Evolutionary conservation across 1,140 invertebrate genomes (phyloP), one percentile per base, ranked within the genome.

Genomic region (Papilio machaon): DNA sequence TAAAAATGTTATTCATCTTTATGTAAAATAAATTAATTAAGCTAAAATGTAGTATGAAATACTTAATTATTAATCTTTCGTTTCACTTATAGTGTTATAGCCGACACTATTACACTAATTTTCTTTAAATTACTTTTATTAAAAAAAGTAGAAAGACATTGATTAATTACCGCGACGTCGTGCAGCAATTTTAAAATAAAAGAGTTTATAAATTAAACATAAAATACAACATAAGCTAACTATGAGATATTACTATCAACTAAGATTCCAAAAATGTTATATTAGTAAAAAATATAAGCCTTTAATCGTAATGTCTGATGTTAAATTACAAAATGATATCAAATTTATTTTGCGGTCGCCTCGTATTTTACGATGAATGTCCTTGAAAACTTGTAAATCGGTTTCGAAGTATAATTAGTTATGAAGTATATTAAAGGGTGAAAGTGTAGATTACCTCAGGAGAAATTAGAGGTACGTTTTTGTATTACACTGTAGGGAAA

Each of bases 381-480:
- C 64, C 64, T 70, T 70, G 30, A 17, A 30, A 70, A 70, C 64
- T 70, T 70, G 30, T 70, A 70, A 70, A 70, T 70, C 38, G 64
- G 64, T 70, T 70, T 70, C 64, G 13, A 70, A 70, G 64, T 70
- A 38, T 70, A 70, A 70, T 70, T 70, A 70, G 64, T 70, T 70
- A 70, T 70, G 64, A 70, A 70, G 64, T 70, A 70, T 30, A 70
- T 70, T 70, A 70, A 70, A 70, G 64, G 64, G 64, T 70, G 60
- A 70, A 70, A 70, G 64, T 70, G 23, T 70, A 70, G 64, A 70
- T 70, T 70, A 70, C 64, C 64, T 70, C 64, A 23, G 11, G 23
- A 35, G 64, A 70, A 70, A 70, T 70, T 70, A 70, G 5, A 35
- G 5, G 64, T 15, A 35, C 64, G 30, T 70, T 70, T 70, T 70